Base-by-base conservation (phyloP, 2,797 vertebrate genomes). In the Peromyscus eremicus region DNA sequence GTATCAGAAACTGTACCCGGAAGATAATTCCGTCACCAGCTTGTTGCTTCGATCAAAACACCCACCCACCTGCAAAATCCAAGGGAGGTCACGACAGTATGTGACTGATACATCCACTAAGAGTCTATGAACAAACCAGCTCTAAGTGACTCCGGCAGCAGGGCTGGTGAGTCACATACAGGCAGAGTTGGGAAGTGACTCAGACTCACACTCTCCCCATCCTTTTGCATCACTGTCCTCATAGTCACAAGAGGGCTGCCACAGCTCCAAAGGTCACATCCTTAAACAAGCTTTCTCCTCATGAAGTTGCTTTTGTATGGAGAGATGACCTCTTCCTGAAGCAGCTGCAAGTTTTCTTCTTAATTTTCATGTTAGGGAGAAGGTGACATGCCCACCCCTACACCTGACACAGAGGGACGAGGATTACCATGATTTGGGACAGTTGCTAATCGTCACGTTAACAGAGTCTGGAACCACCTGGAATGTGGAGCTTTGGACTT, bases 131-230 rank as follows among this genome's bases (percentile, higher is more conserved):
- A 43, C 16, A 76, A 62, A 10, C 77, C 23, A 75, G 29, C 40
- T 62, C 60, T 60, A 34, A 82, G 34, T 27, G n/a, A 43, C 57
- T 88, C 13, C 49, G 0, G 68, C 4, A 43, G 5, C 11, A 34
- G 52, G 2, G 12, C 4, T 57, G 79, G n/a, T 40, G 21, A 34
- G 23, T 68, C 8, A 0, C 29, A n/a, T 62, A 6, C 27, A 62
- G 34, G 76, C 46, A 79, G 46, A 84, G 79, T 11, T 8, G 2
- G 62, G 40, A 12, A 19, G 55, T 19, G 6, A 21, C 57, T 11
- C 19, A 5, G 77, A 3, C 29, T 27, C 29, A 37, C 0, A 0
- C 21, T 12, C 52, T 49, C 37, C 43, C 21, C 3, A 0, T 21
- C 17, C n/a, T 80, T 46, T 43, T 32, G 70, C 40, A 52, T 13